phyloP scores from a whole-genome alignment of 2,797 vertebrate genomes.

The Hemitrygon akajei region DNA sequence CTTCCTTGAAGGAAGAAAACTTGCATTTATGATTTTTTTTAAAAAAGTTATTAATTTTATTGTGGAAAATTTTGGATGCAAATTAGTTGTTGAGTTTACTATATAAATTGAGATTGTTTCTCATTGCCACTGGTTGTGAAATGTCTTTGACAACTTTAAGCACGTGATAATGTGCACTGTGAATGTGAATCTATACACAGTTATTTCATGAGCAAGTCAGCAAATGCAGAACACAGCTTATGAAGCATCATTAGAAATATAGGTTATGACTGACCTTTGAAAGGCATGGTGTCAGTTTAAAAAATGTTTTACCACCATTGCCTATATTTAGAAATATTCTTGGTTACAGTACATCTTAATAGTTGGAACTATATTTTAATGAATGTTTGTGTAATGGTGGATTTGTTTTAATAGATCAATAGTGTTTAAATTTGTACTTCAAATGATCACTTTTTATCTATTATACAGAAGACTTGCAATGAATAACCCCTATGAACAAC shows the following conservation, averaged over 20 bases:
- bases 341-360: background rate
- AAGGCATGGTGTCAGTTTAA: background rate
- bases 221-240: background rate
- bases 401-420: background rate
- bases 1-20: background rate
- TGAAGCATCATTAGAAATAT: background rate
- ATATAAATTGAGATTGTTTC: no score
- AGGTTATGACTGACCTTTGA: background rate
- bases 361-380: background rate
- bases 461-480: slow-evolving; percentile 43
- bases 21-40: no score
- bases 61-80: background rate
- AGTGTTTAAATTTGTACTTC: background rate
- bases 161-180: background rate
- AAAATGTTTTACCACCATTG: background rate
- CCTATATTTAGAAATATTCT: background rate
- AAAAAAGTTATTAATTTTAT: background rate
- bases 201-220: background rate
- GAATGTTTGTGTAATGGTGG: background rate
- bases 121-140: no score
- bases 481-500: slow-evolving; percentile 71
- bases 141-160: background rate
- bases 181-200: background rate
- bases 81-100: background rate
- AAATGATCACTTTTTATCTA: background rate